A percentile compares a stretch with the other conserved stretches of the same genome.
phyloP scores from a whole-genome alignment of 2,797 vertebrate genomes.

The Babyrousa celebensis region DNA sequence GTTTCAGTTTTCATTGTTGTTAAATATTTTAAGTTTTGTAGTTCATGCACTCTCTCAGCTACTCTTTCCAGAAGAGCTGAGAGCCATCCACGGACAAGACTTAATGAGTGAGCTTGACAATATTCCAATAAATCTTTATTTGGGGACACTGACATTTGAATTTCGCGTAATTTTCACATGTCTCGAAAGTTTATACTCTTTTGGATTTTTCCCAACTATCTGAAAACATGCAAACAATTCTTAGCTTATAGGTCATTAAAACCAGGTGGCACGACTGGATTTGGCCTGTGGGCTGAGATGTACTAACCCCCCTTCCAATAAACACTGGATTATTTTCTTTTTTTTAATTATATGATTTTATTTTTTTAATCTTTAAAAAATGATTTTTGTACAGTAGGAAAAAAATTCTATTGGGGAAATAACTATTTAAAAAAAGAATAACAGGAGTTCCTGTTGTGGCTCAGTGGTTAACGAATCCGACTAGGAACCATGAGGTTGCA shows the following conservation, averaged over 20 bases:
- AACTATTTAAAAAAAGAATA: too few relatives aligned
- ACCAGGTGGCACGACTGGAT: not conserved
- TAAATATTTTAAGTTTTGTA: not conserved
- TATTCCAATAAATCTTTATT: not conserved
- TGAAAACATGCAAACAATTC: conserved; percentile 10
- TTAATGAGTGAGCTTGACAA: not conserved
- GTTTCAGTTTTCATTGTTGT: too few relatives aligned
- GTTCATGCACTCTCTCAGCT: not conserved
- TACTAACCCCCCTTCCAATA: not conserved
- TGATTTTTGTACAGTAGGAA: too few relatives aligned
- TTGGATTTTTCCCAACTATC: not conserved
- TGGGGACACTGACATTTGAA: not conserved
- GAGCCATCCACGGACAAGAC: not conserved
- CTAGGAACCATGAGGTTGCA: too few relatives aligned
- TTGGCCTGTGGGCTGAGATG: not conserved
- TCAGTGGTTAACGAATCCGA: too few relatives aligned
- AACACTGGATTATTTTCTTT: conserved; percentile 1
- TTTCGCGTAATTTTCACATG: not conserved
- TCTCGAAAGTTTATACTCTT: not conserved
- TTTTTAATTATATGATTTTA: too few relatives aligned
- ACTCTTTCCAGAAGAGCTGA: not conserved
- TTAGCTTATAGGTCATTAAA: not conserved
- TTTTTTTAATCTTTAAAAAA: too few relatives aligned
- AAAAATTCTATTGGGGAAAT: too few relatives aligned
- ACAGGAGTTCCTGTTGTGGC: too few relatives aligned